Conservation (phyloP, 2,797 vertebrate genomes). For the Malacoctenus gilli region DNA sequence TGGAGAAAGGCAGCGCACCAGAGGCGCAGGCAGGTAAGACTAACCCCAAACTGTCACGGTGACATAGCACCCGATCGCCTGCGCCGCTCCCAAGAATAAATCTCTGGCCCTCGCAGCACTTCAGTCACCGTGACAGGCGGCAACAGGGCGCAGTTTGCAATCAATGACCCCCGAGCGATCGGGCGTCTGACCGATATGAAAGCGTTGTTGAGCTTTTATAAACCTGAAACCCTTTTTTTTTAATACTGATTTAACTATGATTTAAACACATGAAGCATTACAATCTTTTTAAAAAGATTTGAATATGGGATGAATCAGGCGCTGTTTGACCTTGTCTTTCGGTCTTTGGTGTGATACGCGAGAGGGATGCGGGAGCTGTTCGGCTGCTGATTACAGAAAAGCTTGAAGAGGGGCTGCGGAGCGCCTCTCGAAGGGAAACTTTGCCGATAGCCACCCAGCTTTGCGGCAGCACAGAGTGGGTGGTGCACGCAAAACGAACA, state of each 20-base stretch:
- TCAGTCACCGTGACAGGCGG: slow-evolving; percentile 50
- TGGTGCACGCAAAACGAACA: no score
- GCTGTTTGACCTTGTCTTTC: not conserved
- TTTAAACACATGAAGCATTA: not conserved
- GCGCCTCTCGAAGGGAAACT: slow-evolving; percentile 16
- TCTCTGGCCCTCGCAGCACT: slow-evolving; percentile 16
- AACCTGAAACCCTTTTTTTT: no score
- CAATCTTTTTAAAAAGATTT: not conserved
- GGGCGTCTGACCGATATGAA: slow-evolving; percentile 15
- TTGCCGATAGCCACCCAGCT: no score
- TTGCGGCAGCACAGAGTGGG: no score
- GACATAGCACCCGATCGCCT: slow-evolving; percentile 31
- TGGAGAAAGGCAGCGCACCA: slow-evolving; percentile 32
- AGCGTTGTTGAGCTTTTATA: no score
- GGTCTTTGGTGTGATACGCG: not conserved
- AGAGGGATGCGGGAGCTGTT: slow-evolving; percentile 6
- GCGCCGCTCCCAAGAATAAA: slow-evolving; percentile 32
- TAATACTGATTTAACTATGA: no score
- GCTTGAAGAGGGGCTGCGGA: slow-evolving; percentile 25
- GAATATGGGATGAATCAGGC: no score
- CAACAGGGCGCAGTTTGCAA: slow-evolving; percentile 30
- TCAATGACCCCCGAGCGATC: no score
- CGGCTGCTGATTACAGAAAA: slow-evolving; percentile 36
- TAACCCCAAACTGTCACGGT: slow-evolving; percentile 66
- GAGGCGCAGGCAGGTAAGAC: slow-evolving; percentile 38